A percentile compares a stretch with the other conserved stretches of the same genome.
These are phyloP conservation scores for Asbolus verrucosus DNA, from an alignment of 1,140 invertebrate genomes.

Conservation along the genomic window DNA sequence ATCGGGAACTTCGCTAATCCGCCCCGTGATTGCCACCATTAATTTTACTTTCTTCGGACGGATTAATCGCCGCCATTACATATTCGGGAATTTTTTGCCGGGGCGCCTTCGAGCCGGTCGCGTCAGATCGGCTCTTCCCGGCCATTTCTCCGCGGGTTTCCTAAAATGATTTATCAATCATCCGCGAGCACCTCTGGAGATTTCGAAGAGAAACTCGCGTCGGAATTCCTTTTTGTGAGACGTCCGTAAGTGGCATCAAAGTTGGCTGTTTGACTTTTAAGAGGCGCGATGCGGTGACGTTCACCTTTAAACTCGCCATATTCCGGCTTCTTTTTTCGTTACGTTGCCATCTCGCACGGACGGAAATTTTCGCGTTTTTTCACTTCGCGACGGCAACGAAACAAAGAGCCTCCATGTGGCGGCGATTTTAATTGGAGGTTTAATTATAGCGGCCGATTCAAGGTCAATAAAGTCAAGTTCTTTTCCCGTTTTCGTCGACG, in stretches of 20 bases:
- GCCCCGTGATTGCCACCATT: too few relatives aligned
- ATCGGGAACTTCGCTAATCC: too few relatives aligned
- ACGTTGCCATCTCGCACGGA: not conserved
- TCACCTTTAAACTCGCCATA: not conserved
- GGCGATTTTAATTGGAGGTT: too few relatives aligned
- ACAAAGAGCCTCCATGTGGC: too few relatives aligned
- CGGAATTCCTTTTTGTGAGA: constrained; percentile 3
- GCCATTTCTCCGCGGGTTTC: not conserved
- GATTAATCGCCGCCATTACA: too few relatives aligned
- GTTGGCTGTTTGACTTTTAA: constrained; percentile 2
- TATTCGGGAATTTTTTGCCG: too few relatives aligned
- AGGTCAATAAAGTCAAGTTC: not conserved
- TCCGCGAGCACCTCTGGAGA: constrained; percentile 1
- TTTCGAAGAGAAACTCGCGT: constrained; percentile 4
- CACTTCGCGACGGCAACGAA: too few relatives aligned
- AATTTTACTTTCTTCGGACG: too few relatives aligned
- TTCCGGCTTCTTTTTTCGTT: not conserved
- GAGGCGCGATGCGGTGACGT: constrained; percentile 3
- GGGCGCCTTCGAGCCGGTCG: not conserved
- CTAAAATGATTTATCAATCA: constrained; percentile 11
- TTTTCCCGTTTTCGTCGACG: not conserved
- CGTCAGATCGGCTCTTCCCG: not conserved
- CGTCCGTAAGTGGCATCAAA: constrained; percentile 1
- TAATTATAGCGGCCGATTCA: too few relatives aligned
- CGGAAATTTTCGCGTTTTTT: too few relatives aligned